phyloP scores from a whole-genome alignment of 2,888 invertebrate species.

The Lepetodrilus schrolli region DNA sequence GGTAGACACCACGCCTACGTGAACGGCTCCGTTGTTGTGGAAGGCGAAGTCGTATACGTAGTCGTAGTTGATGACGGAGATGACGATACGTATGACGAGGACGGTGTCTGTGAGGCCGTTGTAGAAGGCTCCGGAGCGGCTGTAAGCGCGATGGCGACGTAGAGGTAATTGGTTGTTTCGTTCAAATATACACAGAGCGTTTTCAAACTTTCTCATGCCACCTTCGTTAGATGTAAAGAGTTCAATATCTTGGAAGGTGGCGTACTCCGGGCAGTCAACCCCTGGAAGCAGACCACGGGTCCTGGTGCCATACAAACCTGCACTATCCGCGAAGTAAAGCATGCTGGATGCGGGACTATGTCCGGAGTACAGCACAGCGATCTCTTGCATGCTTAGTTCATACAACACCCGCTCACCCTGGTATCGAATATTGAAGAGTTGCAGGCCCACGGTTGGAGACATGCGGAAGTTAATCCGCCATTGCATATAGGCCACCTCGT shows the following conservation, averaged over 20 bases:
- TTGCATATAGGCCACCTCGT: slow-evolving; percentile 63
- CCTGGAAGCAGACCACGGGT: slow-evolving; percentile 66
- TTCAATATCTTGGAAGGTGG: slow-evolving; percentile 60
- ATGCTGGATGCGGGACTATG: slow-evolving; percentile 60
- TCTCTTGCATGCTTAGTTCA: slow-evolving; percentile 72
- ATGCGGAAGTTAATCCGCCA: slow-evolving; percentile 67
- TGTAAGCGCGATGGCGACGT: slow-evolving; percentile 65
- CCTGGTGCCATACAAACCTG: slow-evolving; percentile 63
- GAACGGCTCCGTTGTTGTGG: slow-evolving; percentile 66
- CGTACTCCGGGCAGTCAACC: slow-evolving; percentile 68
- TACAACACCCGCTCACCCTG: slow-evolving; percentile 66
- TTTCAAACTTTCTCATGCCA: slow-evolving; percentile 53
- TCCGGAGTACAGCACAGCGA: slow-evolving; percentile 68
- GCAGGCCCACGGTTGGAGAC: slow-evolving; percentile 62
- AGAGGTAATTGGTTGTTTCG: slow-evolving; percentile 62
- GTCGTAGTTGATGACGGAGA: slow-evolving; percentile 69
- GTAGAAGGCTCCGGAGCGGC: slow-evolving; percentile 60
- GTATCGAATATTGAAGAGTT: slow-evolving; percentile 63
- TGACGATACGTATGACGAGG: slow-evolving; percentile 61
- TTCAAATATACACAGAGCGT: slow-evolving; percentile 70
- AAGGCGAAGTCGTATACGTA: slow-evolving; percentile 69
- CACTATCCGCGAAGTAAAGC: slow-evolving; percentile 66
- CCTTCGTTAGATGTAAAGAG: slow-evolving; percentile 59
- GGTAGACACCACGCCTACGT: slow-evolving; percentile 64
- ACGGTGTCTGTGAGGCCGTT: slow-evolving; percentile 58